Evolutionary conservation across 2,113 vertebrate genomes (phyloP).

Genomic region (Cyprinus carpio): DNA sequence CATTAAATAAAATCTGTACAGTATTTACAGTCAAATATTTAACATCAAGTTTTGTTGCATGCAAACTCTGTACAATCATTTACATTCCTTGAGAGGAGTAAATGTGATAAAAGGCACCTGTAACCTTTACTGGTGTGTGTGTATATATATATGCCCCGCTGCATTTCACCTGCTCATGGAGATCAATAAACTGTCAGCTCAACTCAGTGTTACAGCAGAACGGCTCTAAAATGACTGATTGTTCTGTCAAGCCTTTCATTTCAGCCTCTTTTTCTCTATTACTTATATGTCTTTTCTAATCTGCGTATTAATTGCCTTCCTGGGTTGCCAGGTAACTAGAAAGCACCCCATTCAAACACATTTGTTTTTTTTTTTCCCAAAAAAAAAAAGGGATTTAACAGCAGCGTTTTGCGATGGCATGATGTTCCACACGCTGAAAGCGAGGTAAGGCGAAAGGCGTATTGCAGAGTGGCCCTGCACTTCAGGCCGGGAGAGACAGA

Average conservation of each 20-base stretch:
- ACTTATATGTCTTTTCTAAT: constrained; percentile 22
- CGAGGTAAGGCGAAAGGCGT: neutral
- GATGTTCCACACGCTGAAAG: neutral
- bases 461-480: neutral
- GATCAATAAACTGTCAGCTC: constrained; percentile 4
- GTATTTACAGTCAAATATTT: constrained; percentile 72
- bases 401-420: constrained; percentile 1
- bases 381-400: neutral
- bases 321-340: constrained; percentile 33
- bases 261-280: constrained; percentile 15
- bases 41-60: constrained; percentile 72
- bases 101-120: constrained; percentile 75
- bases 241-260: neutral
- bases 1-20: constrained; percentile 77
- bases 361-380: neutral
- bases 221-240: neutral
- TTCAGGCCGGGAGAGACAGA: constrained; percentile 20
- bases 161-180: constrained; percentile 9
- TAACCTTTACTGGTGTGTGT: constrained; percentile 55
- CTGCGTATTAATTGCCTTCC: constrained; percentile 13
- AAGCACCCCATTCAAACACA: neutral
- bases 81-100: constrained; percentile 71
- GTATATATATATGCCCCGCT: constrained; percentile 30
- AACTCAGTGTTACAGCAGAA: neutral
- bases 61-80: constrained; percentile 71